These are phyloP conservation scores for Scortum barcoo DNA, from an alignment of 2,113 vertebrate species.

Conservation along the genomic window DNA sequence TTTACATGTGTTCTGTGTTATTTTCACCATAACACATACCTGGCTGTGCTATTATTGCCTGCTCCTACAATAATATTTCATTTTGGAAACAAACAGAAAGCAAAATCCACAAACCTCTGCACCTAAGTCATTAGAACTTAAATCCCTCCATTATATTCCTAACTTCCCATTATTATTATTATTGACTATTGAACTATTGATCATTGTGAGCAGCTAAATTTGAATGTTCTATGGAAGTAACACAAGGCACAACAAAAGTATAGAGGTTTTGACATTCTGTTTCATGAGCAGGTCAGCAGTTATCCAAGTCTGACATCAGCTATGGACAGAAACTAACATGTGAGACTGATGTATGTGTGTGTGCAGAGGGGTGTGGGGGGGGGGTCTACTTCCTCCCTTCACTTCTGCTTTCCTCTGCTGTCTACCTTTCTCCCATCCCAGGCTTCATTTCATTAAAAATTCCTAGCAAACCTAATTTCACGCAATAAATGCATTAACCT, in stretches of 20 bases:
- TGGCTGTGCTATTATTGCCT: neutral
- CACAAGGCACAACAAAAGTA: neutral
- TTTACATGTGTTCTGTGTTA: too few species aligned
- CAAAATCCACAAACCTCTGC: neutral
- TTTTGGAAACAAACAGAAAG: too few species aligned
- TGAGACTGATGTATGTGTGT: conserved; percentile 1
- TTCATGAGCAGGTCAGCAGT: conserved; percentile 5
- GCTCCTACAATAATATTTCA: neutral
- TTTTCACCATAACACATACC: too few species aligned
- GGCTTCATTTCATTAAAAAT: conserved; percentile 66
- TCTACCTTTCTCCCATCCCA: conserved; percentile 47
- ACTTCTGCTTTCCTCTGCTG: conserved; percentile 56
- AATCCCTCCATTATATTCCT: neutral
- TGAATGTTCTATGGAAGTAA: neutral
- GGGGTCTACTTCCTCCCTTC: conserved; percentile 43
- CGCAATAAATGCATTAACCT: conserved; percentile 76
- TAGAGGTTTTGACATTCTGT: neutral
- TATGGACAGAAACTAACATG: conserved; percentile 20
- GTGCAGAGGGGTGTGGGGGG: neutral
- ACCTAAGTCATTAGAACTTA: neutral
- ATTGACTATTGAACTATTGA: too few species aligned
- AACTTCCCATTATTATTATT: neutral
- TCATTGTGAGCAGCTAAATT: too few species aligned
- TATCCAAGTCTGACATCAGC: conserved; percentile 15
- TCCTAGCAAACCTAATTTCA: conserved; percentile 69